These are phyloP conservation scores for Ditula angustiorana DNA, from an alignment of 2,888 invertebrate species.

Conservation along the genomic window DNA sequence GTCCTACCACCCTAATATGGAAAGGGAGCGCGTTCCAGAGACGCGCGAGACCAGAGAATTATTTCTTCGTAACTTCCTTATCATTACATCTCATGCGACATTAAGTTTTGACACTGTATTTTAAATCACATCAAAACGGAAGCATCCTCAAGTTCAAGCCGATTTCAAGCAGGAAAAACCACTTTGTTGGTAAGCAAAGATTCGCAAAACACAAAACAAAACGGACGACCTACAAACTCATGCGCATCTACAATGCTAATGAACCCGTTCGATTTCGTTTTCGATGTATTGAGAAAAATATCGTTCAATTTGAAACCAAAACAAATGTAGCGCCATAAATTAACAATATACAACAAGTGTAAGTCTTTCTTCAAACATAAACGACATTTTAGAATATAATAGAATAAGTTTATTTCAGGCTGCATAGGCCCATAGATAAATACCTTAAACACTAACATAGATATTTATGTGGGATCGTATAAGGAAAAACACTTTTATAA, in stretches of 20 bases:
- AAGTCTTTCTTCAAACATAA: too few relatives aligned
- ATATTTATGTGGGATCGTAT: too few relatives aligned
- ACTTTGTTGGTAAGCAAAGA: background rate
- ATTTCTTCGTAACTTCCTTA: background rate
- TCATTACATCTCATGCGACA: background rate
- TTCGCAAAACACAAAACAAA: background rate
- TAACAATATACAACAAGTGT: background rate
- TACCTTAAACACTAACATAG: too few relatives aligned
- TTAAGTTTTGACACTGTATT: background rate
- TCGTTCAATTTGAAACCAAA: background rate
- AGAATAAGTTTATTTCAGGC: too few relatives aligned
- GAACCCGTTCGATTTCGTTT: constrained; percentile 3
- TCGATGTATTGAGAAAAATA: background rate
- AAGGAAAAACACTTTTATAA: too few relatives aligned
- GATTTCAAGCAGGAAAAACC: constrained; percentile 11
- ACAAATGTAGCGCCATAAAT: background rate
- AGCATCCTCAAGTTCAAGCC: constrained; percentile 7
- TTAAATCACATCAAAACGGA: constrained; percentile 8
- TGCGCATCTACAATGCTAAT: constrained; percentile 23
- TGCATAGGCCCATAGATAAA: too few relatives aligned
- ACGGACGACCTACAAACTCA: background rate
- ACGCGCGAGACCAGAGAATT: background rate
- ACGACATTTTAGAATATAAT: too few relatives aligned
- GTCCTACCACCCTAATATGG: too few relatives aligned
- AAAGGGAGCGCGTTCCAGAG: too few relatives aligned